These are phyloP conservation scores for Copidosoma aretas DNA, from an alignment of 2,888 invertebrate species.

Conservation along the genomic window DNA sequence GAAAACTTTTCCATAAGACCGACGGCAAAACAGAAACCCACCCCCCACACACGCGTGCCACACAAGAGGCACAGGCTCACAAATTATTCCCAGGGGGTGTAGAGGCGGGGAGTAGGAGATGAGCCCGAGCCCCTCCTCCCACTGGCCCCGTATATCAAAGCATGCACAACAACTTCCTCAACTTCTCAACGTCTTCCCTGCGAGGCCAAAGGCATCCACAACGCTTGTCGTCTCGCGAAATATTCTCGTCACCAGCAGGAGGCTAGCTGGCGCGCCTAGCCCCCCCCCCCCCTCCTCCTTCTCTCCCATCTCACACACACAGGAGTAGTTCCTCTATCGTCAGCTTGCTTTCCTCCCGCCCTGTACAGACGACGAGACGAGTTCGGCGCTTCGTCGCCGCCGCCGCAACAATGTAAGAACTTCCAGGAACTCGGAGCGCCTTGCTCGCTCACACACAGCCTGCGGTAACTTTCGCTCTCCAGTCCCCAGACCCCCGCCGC, in stretches of 20 bases:
- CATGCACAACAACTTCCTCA: background rate
- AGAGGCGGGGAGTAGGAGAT: too few species aligned
- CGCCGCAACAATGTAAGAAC: constrained; percentile 57
- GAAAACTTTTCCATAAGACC: too few species aligned
- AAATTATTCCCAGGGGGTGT: too few species aligned
- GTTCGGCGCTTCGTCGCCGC: constrained; percentile 53
- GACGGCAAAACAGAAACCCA: too few species aligned
- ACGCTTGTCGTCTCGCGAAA: background rate
- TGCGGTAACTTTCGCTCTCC: background rate
- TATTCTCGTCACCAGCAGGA: background rate
- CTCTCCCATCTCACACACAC: too few species aligned
- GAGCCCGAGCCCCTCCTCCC: too few species aligned
- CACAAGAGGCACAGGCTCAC: too few species aligned
- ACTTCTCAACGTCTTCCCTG: background rate
- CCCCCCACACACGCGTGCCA: too few species aligned
- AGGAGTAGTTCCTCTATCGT: constrained; percentile 9
- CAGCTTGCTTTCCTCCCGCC: constrained; percentile 1
- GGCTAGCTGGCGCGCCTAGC: background rate
- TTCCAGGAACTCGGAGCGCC: constrained; percentile 51
- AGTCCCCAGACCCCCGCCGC: too few species aligned
- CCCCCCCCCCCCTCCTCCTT: background rate
- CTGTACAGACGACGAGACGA: constrained; percentile 43
- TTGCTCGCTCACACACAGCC: background rate
- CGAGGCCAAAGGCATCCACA: constrained; percentile 1
- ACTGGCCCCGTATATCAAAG: background rate